phyloP scores from a whole-genome alignment of 2,888 invertebrate species.

The Aethes cnicana region DNA sequence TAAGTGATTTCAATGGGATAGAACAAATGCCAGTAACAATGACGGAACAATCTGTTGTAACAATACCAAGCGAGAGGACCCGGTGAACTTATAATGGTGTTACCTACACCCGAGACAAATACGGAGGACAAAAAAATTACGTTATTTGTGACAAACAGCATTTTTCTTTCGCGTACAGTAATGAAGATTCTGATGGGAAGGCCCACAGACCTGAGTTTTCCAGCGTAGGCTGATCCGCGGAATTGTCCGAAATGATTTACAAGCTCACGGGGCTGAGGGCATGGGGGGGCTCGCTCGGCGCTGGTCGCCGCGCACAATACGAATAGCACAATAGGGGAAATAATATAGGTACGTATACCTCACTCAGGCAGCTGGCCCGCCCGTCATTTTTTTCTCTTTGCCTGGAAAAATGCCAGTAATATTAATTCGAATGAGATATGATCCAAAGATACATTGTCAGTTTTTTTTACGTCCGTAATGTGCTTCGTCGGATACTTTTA shows the following conservation, averaged over 20 bases:
- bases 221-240: neutral
- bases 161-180: slow-evolving; percentile 40
- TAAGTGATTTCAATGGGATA: neutral
- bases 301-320: slow-evolving; percentile 49
- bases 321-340: slow-evolving; percentile 47
- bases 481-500: slow-evolving; percentile 15
- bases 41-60: neutral
- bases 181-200: slow-evolving; percentile 46
- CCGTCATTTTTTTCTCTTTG: slow-evolving; percentile 43
- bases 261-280: neutral
- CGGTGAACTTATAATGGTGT: neutral
- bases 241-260: slow-evolving; percentile 22
- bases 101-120: slow-evolving; percentile 6
- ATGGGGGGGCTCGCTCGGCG: slow-evolving; percentile 32
- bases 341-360: slow-evolving; percentile 45
- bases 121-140: slow-evolving; percentile 18
- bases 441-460: slow-evolving; percentile 38
- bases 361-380: slow-evolving; percentile 44
- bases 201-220: slow-evolving; percentile 27
- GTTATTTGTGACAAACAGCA: slow-evolving; percentile 41
- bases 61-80: no score
- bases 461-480: slow-evolving; percentile 19
- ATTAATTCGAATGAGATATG: slow-evolving; percentile 56
- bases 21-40: neutral
- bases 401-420: slow-evolving; percentile 49